Conservation (phyloP, 2,113 vertebrate species). For the Menura novaehollandiae region DNA sequence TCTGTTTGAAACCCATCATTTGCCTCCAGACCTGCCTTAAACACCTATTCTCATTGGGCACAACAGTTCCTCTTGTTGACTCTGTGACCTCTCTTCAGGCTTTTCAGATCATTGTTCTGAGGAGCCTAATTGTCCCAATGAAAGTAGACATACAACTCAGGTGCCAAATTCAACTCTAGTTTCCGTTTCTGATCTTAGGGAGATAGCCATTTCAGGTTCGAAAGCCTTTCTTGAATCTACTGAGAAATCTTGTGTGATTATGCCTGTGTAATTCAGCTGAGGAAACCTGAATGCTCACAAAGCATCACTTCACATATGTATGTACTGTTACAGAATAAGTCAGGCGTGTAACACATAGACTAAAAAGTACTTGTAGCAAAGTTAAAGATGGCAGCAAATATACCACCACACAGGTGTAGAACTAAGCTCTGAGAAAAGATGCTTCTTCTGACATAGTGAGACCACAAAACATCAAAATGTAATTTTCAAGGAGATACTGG, state of each 20-base stretch:
- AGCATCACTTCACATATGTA: neutral
- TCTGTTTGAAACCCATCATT: neutral
- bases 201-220: neutral
- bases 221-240: neutral
- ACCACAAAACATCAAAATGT: neutral
- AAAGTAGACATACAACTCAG: neutral
- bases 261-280: neutral
- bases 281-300: neutral
- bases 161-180: neutral
- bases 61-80: neutral
- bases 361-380: neutral
- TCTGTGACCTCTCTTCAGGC: neutral
- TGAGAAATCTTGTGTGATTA: neutral
- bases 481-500: neutral
- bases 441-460: neutral
- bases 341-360: neutral
- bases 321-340: neutral
- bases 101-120: neutral
- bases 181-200: neutral
- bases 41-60: neutral
- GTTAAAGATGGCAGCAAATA: neutral
- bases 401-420: neutral
- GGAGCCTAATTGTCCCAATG: neutral
- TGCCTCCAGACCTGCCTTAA: neutral
- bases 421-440: neutral